Percentiles rank a stretch among this genome's conserved stretches.
phyloP scores from a whole-genome alignment of 2,888 invertebrate genomes.

The Augochlorella aurata region DNA sequence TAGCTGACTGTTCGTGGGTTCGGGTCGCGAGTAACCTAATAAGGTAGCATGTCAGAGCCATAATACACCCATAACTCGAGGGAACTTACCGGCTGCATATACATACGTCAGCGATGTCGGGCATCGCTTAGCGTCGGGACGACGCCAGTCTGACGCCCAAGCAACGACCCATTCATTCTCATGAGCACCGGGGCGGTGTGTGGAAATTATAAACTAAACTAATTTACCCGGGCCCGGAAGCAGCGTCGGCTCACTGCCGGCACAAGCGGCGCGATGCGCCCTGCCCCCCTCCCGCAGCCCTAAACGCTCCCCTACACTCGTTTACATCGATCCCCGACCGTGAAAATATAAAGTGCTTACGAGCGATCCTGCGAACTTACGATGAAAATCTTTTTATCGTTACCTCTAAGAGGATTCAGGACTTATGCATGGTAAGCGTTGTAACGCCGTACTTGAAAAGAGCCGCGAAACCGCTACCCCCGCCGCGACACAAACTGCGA shows the following conservation, averaged over 20 bases:
- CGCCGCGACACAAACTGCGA: conserved; percentile 1
- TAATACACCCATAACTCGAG: conserved; percentile 62
- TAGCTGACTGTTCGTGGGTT: conserved; percentile 3
- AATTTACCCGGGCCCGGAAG: conserved; percentile 64
- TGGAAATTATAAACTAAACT: conserved; percentile 76
- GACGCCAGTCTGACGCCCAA: conserved; percentile 70
- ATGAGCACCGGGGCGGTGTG: conserved; percentile 62
- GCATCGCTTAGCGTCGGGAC: conserved; percentile 68
- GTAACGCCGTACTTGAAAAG: conserved; percentile 10
- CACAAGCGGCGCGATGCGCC: not conserved
- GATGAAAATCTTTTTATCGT: conserved; percentile 47
- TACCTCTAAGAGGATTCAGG: conserved; percentile 34
- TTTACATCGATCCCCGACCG: conserved; percentile 56
- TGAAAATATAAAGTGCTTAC: conserved; percentile 42
- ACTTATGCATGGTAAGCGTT: conserved; percentile 30
- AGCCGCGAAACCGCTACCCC: not conserved
- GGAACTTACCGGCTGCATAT: conserved; percentile 64
- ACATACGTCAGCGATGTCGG: conserved; percentile 64
- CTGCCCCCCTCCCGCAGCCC: not conserved
- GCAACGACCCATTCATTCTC: conserved; percentile 71
- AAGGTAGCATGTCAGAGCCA: conserved; percentile 54
- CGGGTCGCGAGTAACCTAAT: conserved; percentile 54
- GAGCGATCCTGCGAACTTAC: conserved; percentile 26
- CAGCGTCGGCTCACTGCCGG: conserved; percentile 10
- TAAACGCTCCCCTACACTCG: conserved; percentile 33